Evolutionary conservation across 2,113 vertebrate species (phyloP), one percentile per base, ranked within the genome.

Genomic region (Orientallactaga bullata): DNA sequence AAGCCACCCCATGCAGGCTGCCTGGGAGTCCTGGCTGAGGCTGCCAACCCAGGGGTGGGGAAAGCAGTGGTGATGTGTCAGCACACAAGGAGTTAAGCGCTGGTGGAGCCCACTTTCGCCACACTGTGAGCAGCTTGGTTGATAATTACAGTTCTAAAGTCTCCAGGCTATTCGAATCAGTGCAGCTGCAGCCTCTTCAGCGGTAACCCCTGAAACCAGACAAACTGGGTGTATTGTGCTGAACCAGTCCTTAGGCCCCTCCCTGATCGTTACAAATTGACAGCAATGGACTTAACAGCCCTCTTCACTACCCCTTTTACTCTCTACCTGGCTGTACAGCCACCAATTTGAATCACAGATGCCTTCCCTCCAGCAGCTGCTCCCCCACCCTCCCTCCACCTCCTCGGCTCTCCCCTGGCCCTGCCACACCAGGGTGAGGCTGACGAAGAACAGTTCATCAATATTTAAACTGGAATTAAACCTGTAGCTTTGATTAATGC

Each of bases 131-230:
- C 98, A 98, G 99, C 99, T 97, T 98, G 99, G 98, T 98, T 99
- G 98, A 98, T 99, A 99, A 99, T 99, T 99, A 99, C 98, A 98
- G 99, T 99, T 98, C 98, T 98, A 99, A 99, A 98, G 98, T 98
- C 98, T 98, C 98, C 96, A 98, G 98, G 98, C 98, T 98, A 98
- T 98, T 98, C 98, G 98, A 99, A 98, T 99, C 98, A 98, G 98
- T 98, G 99, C 99, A 99, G 99, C 99, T 99, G 99, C 99, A 99
- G 98, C 98, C 99, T 99, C 99, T 99, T 99, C 99, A 99, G 98
- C 98, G 98, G 98, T 99, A 98, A 98, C 98, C 99, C 98, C 98
- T 98, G 99, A 99, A 99, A 99, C 98, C 98, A 99, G 97, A 98
- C 99, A 98, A 98, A 99, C 99, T 98, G 98, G 98, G 98, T 96